Conservation (phyloP, 2,888 invertebrate species). For the Macropis europaea region DNA sequence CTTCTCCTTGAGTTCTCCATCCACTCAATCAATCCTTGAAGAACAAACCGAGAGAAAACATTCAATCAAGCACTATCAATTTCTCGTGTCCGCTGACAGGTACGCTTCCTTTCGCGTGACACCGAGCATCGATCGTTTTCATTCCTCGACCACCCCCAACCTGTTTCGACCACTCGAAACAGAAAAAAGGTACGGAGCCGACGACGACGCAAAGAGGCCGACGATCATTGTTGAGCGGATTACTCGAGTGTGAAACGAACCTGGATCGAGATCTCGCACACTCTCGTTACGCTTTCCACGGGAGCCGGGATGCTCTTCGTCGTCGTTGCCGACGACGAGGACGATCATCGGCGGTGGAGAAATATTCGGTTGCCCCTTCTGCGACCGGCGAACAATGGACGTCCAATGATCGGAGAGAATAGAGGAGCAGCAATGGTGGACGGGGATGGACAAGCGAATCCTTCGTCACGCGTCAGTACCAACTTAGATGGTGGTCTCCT, state of each 20-base stretch:
- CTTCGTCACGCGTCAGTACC: conserved; percentile 78
- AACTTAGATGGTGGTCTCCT: conserved; percentile 74
- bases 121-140: not conserved
- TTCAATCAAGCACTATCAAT: not conserved
- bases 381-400: conserved; percentile 21
- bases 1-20: no score
- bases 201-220: conserved; percentile 21
- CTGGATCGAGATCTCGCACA: conserved; percentile 28
- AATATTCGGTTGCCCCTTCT: not conserved
- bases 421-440: conserved; percentile 53
- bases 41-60: no score
- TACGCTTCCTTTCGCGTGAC: not conserved
- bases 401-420: conserved; percentile 60
- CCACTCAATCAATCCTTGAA: no score
- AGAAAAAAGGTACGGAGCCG: no score
- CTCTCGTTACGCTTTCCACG: not conserved
- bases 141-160: not conserved
- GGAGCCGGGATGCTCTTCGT: conserved; percentile 7
- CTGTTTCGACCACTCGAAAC: no score
- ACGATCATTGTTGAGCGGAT: not conserved
- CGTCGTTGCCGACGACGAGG: conserved; percentile 2
- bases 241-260: conserved; percentile 66
- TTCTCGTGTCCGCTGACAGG: not conserved
- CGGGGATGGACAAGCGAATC: conserved; percentile 67
- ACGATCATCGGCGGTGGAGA: conserved; percentile 10